Percentiles rank a stretch among this genome's conserved stretches.
These are phyloP conservation scores for Eupithecia vulgata DNA, from an alignment of 2,888 invertebrate genomes.

Conservation along the genomic window DNA sequence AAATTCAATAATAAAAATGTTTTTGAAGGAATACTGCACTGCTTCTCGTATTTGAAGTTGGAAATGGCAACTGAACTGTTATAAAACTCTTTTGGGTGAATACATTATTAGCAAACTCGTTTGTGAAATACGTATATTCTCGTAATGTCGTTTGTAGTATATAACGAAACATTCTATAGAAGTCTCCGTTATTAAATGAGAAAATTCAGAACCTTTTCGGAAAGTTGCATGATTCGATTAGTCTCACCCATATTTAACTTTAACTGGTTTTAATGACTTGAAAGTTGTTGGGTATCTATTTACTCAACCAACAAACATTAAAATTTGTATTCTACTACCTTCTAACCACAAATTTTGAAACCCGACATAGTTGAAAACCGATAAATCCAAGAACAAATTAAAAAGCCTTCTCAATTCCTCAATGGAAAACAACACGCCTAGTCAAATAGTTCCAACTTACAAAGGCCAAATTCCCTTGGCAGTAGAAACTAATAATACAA, in stretches of 20 bases:
- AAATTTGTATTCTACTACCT: too few relatives aligned
- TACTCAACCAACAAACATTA: not conserved
- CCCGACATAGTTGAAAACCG: too few relatives aligned
- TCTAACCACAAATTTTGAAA: too few relatives aligned
- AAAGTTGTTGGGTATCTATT: not conserved
- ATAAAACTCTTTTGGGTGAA: not conserved
- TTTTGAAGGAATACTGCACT: slow-evolving; percentile 17
- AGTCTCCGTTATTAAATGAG: not conserved
- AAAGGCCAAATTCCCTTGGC: slow-evolving; percentile 27
- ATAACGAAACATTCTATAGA: not conserved
- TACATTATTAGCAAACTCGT: not conserved
- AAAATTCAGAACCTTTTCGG: not conserved
- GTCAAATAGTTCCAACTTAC: slow-evolving; percentile 13
- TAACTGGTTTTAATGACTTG: not conserved
- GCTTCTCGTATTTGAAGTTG: slow-evolving; percentile 8
- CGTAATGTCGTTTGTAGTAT: not conserved
- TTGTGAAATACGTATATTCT: not conserved
- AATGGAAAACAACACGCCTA: slow-evolving; percentile 5
- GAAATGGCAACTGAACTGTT: slow-evolving; percentile 2
- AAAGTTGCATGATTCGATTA: not conserved
- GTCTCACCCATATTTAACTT: not conserved
- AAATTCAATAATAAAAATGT: slow-evolving; percentile 38
- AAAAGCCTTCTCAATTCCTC: not conserved
- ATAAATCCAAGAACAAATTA: not conserved
- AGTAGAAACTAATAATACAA: slow-evolving; percentile 42